Conservation (phyloP, 64 coral and sea anemone species). For the Dendrophyllia cribrosa region DNA sequence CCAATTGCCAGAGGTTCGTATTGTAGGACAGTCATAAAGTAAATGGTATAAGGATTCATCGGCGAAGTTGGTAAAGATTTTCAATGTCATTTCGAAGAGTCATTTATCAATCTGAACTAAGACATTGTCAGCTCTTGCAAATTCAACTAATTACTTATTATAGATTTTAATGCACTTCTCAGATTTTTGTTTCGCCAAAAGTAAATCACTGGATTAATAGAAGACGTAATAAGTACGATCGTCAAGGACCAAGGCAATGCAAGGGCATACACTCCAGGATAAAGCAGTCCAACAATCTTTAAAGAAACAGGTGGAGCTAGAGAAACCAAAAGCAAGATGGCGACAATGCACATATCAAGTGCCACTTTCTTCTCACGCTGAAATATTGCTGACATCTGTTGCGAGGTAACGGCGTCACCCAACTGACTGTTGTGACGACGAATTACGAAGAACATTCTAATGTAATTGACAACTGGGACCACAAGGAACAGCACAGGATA, state of each 20-base stretch:
- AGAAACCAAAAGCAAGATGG: not conserved
- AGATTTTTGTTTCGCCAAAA: constrained; percentile 6
- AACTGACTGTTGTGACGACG: not conserved
- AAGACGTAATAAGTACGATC: not conserved
- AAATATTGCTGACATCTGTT: not conserved
- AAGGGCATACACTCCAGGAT: no score
- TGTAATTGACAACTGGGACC: not conserved
- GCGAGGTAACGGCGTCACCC: not conserved
- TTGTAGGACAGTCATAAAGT: no score
- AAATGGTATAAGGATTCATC: no score
- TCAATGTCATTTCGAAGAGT: no score
- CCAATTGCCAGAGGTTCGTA: no score
- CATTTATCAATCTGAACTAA: no score
- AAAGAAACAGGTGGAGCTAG: not conserved
- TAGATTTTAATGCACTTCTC: not conserved
- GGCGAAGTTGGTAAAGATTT: no score
- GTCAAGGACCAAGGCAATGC: not conserved
- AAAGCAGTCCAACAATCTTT: not conserved
- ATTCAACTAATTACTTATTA: not conserved
- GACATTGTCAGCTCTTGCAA: no score
- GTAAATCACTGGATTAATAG: not conserved
- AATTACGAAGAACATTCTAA: not conserved
- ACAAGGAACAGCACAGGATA: no score
- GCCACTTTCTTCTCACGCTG: not conserved
- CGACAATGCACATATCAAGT: not conserved